Conservation (phyloP, 1,140 invertebrate species). For the Lepidurus arcticus region DNA sequence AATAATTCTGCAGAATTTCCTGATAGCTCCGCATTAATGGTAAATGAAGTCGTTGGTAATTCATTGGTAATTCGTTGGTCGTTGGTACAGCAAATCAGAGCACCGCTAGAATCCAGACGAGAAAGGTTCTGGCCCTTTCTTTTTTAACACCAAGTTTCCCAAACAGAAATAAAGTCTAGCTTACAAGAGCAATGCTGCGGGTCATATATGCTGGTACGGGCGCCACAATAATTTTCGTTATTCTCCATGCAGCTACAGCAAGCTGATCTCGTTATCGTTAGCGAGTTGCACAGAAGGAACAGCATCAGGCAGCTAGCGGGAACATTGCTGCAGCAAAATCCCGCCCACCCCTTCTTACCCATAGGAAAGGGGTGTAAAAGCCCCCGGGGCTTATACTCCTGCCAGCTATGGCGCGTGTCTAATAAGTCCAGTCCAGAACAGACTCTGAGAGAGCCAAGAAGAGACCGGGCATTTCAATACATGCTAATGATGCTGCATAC, state of each 20-base stretch:
- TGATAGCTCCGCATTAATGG: too few relatives aligned
- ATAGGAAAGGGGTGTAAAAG: not conserved
- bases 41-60: too few relatives aligned
- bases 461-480: not conserved
- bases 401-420: not conserved
- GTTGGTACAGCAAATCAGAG: too few relatives aligned
- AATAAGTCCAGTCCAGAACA: not conserved
- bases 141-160: not conserved
- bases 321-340: conserved; percentile 11
- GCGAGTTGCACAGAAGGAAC: not conserved
- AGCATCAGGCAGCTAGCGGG: not conserved
- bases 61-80: too few relatives aligned
- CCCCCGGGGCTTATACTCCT: not conserved
- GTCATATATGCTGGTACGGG: not conserved
- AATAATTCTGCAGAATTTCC: too few relatives aligned
- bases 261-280: conserved; percentile 19
- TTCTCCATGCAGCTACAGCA: not conserved
- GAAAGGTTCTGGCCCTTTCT: not conserved
- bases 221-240: not conserved
- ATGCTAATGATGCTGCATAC: conserved; percentile 11
- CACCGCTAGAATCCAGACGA: too few relatives aligned
- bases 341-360: not conserved
- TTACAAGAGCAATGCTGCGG: not conserved
- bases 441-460: not conserved
- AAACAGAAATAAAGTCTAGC: not conserved